Base-by-base conservation (phyloP, 2,113 vertebrate species). In the Psilopsiagon aurifrons region DNA sequence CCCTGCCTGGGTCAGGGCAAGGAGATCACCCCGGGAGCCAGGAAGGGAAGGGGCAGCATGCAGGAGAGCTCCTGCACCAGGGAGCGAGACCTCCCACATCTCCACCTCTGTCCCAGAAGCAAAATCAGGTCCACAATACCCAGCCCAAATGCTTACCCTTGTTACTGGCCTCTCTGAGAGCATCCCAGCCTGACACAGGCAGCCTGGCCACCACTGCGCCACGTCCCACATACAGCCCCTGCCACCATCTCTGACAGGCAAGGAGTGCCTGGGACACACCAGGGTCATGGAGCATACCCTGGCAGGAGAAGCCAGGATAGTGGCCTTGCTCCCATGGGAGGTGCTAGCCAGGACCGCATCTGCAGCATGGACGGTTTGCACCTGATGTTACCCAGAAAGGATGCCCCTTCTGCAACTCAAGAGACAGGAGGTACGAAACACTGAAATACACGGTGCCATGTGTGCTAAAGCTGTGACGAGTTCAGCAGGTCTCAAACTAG, bases 1-100 rank as follows among this genome's bases (percentile, higher is more conserved):
- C 62, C 35, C 25, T 2, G 62, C 1, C 12, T 0, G 0, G 15
- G 5, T 9, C 23, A 7, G 43, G 83, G 59, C 6, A 81, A n/a
- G 41, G 49, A 75, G 10, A 64, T 13, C 12, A 39, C 1, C n/a
- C 13, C 20, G 1, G 68, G 19, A 37, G 29, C 17, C 39, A 11
- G 33, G 9, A 33, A 47, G 6, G 4, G n/a, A 85, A 78, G 46
- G 76, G 62, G 22, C 37, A 90, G 28, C 33, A 8, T 5, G 25
- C 80, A 14, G 31, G 15, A 54, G 13, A 63, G 9, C 27, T 20
- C 28, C 33, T 24, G 0, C 9, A 31, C 5, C 44, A 22, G 43
- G 16, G 35, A 33, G 16, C 0, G 6, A 83, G 44, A 63, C 66
- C 35, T 60, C 46, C 1, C 24, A 14, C 28, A 18, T 16, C 17